These are phyloP conservation scores for Dromas ardeola DNA, from an alignment of 2,113 vertebrate genomes.

Conservation along the genomic window DNA sequence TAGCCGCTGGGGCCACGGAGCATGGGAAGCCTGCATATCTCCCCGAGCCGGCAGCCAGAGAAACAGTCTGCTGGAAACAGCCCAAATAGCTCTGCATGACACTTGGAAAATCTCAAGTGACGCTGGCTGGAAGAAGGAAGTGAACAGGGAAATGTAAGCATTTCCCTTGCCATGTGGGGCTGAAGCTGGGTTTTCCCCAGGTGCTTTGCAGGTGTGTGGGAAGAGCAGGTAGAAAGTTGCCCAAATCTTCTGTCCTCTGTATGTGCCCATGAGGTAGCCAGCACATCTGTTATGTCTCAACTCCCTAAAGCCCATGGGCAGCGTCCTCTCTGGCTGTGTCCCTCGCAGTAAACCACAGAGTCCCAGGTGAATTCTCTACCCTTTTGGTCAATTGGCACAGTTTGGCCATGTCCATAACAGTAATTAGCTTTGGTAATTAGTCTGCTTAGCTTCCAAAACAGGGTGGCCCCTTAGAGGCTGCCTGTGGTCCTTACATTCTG, in stretches of 20 bases:
- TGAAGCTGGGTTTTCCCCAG: background rate
- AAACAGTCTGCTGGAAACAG: slow-evolving; percentile 39
- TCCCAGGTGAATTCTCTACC: slow-evolving; percentile 36
- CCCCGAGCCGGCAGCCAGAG: background rate
- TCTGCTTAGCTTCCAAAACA: background rate
- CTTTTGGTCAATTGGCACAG: background rate
- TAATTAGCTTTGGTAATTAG: background rate
- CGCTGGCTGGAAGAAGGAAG: background rate
- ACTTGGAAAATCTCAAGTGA: slow-evolving; percentile 25
- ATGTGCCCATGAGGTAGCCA: background rate
- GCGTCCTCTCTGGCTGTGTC: background rate
- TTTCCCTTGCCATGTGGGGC: background rate
- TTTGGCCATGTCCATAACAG: background rate
- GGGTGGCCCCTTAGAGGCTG: background rate
- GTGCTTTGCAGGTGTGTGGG: background rate
- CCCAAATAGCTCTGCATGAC: background rate
- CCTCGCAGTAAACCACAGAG: background rate
- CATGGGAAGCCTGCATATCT: slow-evolving; percentile 67
- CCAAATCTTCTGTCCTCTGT: background rate
- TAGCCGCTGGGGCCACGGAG: slow-evolving; percentile 52
- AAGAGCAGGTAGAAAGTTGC: background rate
- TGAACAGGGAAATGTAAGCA: background rate
- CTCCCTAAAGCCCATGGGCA: background rate
- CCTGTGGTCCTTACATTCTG: background rate
- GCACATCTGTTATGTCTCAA: slow-evolving; percentile 16